phyloP scores from a whole-genome alignment of 1,140 invertebrate genomes.

The Cherax quadricarinatus region DNA sequence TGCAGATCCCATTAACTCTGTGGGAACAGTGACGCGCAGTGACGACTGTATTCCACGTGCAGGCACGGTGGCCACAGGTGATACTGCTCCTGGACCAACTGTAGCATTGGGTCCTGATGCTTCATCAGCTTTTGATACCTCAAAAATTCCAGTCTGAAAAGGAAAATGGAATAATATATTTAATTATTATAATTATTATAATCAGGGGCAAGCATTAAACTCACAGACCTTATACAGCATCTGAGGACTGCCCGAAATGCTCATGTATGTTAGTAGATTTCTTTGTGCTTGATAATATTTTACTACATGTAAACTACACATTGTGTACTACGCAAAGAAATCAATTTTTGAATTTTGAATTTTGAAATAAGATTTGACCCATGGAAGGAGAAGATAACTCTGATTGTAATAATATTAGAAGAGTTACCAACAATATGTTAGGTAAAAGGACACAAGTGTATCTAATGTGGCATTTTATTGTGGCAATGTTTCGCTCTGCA shows the following conservation, averaged over 20 bases:
- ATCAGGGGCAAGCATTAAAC: neutral
- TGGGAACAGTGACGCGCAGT: conserved; percentile 92
- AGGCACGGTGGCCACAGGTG: conserved; percentile 73
- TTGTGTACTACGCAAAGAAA: no score
- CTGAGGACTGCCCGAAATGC: conserved; percentile 25
- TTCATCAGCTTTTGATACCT: conserved; percentile 93
- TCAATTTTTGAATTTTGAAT: no score
- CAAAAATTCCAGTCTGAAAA: conserved; percentile 95
- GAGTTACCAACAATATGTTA: no score
- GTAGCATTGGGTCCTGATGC: conserved; percentile 77
- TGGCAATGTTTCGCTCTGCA: no score
- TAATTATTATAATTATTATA: conserved; percentile 53
- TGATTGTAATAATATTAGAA: no score
- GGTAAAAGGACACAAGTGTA: no score
- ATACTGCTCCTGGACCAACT: conserved; percentile 80
- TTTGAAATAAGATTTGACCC: no score
- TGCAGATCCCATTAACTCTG: conserved; percentile 95
- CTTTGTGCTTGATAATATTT: no score
- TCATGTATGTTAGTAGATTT: neutral
- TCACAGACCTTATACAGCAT: neutral
- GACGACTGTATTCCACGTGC: conserved; percentile 84
- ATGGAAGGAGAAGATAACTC: no score
- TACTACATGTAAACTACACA: no score
- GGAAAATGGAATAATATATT: conserved; percentile 90
- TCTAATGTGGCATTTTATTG: no score